Conservation (phyloP, 2,797 vertebrate species). For the Falco concolor region DNA sequence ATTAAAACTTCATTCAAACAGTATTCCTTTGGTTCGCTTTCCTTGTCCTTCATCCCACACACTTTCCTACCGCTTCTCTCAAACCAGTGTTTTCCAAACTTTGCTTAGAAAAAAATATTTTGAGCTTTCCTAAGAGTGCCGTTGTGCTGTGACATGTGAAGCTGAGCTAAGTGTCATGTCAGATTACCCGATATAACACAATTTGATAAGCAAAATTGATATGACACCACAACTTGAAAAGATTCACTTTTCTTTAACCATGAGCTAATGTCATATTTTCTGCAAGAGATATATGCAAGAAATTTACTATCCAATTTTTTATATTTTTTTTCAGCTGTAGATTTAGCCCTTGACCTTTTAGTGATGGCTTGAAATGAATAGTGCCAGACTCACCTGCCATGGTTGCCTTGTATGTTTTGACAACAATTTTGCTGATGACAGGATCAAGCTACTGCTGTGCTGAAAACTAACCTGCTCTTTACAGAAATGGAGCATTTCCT, state of each 20-base stretch:
- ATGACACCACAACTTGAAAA: not conserved
- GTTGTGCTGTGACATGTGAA: not conserved
- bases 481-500: not conserved
- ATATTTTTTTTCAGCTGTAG: not conserved
- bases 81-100: not conserved
- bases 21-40: fast-evolving
- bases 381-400: not conserved
- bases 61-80: not conserved
- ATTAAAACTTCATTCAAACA: not conserved
- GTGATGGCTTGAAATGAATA: not conserved
- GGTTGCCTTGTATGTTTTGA: not conserved
- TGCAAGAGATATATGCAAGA: not conserved
- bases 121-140: not conserved
- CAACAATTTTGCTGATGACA: not conserved
- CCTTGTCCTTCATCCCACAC: not conserved
- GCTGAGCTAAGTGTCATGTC: not conserved
- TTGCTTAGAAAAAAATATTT: fast-evolving
- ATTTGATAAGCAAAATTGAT: not conserved
- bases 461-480: not conserved
- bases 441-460: not conserved
- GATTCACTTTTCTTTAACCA: not conserved
- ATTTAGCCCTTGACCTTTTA: not conserved
- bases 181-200: not conserved
- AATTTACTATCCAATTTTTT: not conserved
- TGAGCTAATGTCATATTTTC: fast-evolving